Base-by-base conservation (phyloP, 2,797 vertebrate species). In the Sarcoramphus papa region DNA sequence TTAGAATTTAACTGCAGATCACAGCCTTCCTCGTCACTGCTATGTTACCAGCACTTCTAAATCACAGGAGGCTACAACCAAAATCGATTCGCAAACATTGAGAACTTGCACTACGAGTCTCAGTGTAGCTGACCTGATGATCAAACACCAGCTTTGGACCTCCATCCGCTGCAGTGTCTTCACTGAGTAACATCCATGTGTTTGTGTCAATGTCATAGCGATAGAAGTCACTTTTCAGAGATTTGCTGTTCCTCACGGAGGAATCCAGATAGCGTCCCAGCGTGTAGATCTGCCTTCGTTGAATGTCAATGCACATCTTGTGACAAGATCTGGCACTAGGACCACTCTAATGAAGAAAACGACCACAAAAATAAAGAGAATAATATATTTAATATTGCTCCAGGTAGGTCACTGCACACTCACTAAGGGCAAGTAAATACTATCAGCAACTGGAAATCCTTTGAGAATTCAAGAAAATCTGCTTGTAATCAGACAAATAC, bases 261-360 rank as follows among this genome's bases (percentile, higher is more conserved):
- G 99, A 99, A 98, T 99, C 99, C 95, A 99, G 97, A 82, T 99
- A 99, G 31, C 99, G 98, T 14, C 99, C 99, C 88, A 99, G 97
- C 0, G 99, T 99, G 98, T 99, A 99, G 97, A 99, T 99, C 96
- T 99, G 99, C 50, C 99, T 98, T n/a, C 99, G 97, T 17, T 99
- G 99, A 33, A 99, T 99, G 98, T 99, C 99, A 37, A 99, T 99
- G 96, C 99, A 99, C 99, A 99, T 99, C 98, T 99, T 99, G 97
- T 99, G 99, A 96, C 99, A 99, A 5, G 99, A 99, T 31, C 99
- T 98, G 60, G 99, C 99, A 35, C 99, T 99, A 2, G 99, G 99
- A 15, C 99, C 99, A 27, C 97, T 99, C 99, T 99, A 93, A 72
- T 33, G 63, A 81, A n/a, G 69, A 50, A 54, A 77, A 72, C 5